phyloP scores from a whole-genome alignment of 2,888 invertebrate genomes.

The Chouioia cunea region DNA sequence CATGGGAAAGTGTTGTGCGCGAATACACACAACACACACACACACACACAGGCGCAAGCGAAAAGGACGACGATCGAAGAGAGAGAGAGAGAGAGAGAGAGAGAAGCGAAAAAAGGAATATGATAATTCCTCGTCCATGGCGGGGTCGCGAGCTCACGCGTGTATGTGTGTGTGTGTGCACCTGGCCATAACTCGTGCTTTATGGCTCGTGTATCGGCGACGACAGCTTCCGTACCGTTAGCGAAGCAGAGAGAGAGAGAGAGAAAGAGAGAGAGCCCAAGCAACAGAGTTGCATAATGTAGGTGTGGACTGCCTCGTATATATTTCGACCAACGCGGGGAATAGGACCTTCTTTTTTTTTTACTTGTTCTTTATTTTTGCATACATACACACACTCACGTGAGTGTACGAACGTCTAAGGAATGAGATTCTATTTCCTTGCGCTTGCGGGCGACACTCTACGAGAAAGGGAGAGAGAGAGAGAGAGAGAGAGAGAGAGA shows the following conservation, averaged over 20 bases:
- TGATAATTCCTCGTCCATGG: constrained; percentile 30
- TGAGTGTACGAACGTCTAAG: background rate
- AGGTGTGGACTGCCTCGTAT: constrained; percentile 1
- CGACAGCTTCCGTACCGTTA: constrained; percentile 46
- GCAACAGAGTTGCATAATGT: constrained; percentile 25
- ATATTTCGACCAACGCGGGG: no score
- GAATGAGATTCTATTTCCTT: constrained; percentile 34
- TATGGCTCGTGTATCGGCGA: constrained; percentile 25
- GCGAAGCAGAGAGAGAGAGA: constrained; percentile 1
- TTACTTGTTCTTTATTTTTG: no score
- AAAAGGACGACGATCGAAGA: background rate
- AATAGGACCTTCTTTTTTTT: no score
- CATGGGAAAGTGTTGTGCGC: constrained; percentile 56
- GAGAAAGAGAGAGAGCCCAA: background rate
- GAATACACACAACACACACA: background rate
- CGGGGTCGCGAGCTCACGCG: background rate
- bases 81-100: no score
- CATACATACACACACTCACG: no score
- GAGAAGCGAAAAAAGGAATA: constrained; percentile 22
- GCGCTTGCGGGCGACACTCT: constrained; percentile 35
- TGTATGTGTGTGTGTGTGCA: constrained; percentile 3
- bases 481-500: no score
- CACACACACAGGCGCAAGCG: background rate
- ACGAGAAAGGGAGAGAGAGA: constrained; percentile 47
- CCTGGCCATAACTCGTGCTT: constrained; percentile 41